A percentile compares a stretch with the other conserved stretches of the same genome.
Conservation (phyloP, 2,888 invertebrate species). For the Gryllus longicercus region DNA sequence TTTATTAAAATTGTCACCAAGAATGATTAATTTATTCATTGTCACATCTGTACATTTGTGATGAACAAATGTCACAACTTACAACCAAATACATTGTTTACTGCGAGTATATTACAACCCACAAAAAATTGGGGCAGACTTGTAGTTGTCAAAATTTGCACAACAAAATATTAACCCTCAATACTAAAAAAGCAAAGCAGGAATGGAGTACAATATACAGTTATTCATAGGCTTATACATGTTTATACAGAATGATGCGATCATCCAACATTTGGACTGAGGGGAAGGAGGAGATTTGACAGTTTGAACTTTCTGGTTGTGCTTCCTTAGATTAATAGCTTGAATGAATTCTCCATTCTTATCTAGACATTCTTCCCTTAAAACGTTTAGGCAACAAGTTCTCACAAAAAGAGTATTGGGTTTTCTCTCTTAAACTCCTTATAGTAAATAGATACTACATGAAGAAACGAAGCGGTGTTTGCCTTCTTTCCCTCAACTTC, state of each 20-base stretch:
- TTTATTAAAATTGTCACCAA: slow-evolving; percentile 1
- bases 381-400: too few species aligned
- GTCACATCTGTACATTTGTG: slow-evolving; percentile 1
- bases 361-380: too few species aligned
- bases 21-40: background rate
- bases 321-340: background rate
- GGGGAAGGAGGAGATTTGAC: slow-evolving; percentile 9
- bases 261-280: background rate
- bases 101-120: background rate
- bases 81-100: background rate
- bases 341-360: background rate
- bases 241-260: background rate
- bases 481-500: too few species aligned
- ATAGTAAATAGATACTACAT: too few species aligned
- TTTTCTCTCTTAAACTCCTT: too few species aligned
- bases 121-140: background rate
- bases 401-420: too few species aligned
- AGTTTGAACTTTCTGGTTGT: slow-evolving; percentile 11
- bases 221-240: background rate
- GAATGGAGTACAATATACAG: background rate
- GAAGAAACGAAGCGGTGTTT: too few species aligned
- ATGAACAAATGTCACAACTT: slow-evolving; percentile 2
- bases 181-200: slow-evolving; percentile 11
- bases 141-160: background rate
- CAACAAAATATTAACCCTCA: background rate